Base-by-base conservation (phyloP, 30 jellyfish, hydroid and myxozoan species). In the Cassiopea xamachana region DNA sequence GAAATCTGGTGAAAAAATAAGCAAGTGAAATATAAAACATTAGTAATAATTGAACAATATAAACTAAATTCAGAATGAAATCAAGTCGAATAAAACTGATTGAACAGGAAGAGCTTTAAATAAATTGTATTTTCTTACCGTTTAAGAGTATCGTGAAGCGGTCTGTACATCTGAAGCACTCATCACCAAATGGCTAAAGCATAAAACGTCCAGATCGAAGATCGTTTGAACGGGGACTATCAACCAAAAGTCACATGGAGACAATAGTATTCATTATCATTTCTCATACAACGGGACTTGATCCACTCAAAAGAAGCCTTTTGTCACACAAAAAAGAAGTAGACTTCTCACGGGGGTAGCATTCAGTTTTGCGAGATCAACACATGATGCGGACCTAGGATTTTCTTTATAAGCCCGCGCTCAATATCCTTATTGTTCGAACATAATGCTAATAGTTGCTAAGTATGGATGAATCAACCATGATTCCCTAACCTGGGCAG, bases 301-400 rank as follows among this genome's bases (percentile, higher is more conserved):
- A 10, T 43, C 27, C 55, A 39, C 58, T 71, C 80, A 71, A 71
- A 71, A 27, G 80, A 19, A 71, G 80, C 51, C 80, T 18, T 71
- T 71, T 18, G 27, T 71, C 15, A 16, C 0, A 71, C 51, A 67
- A 67, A 67, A 19, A 67, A 67, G 46, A 14, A 67, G 39, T 27
- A 67, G 49, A 14, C 55, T n/a, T 27, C 80, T 19, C 80, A 71
- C 80, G 80, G 80, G 80, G 80, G 80, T n/a, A 6, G 49, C 55
- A 16, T 71, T 14, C 77, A 68, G 69, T 7, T 14, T 6, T 6
- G 8, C 69, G 8, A 14, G 8, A 59, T 59, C 69, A 14, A 59
- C 14, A 6, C 69, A 6, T 14, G 69, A 59, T 6, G 69, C 13
- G 39, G 39, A 27, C 39, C 39, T 27, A 27, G 39, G 39, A 27